Conservation (phyloP, 2,797 vertebrate species). For the Malurus splendens region DNA sequence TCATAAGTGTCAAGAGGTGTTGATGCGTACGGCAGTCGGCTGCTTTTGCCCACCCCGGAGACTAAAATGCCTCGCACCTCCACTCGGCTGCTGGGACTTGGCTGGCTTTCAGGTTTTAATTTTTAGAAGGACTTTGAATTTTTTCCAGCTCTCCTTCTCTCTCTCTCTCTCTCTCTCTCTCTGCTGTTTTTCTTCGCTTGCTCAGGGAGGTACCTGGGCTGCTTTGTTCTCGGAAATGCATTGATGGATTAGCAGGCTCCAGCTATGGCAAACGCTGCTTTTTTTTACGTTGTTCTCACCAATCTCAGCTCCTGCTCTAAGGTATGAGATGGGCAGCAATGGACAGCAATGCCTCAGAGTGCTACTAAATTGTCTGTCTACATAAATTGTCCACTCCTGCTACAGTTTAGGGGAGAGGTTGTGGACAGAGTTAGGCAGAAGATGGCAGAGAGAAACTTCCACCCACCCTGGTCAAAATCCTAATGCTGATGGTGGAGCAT, state of each 20-base stretch:
- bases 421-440: background rate
- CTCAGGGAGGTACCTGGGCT: slow-evolving; percentile 32
- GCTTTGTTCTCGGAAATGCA: slow-evolving; percentile 26
- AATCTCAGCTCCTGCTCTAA: background rate
- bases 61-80: slow-evolving; percentile 60
- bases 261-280: rapidly evolving
- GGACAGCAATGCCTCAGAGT: background rate
- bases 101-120: slow-evolving; percentile 51
- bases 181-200: background rate
- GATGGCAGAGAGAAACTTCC: background rate
- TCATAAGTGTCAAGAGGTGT: slow-evolving; percentile 61
- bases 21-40: slow-evolving; percentile 55
- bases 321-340: background rate
- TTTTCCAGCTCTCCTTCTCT: slow-evolving; percentile 22
- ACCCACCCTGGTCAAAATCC: background rate
- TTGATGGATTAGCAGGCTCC: background rate
- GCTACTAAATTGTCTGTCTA: background rate
- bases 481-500: background rate
- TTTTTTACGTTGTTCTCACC: background rate
- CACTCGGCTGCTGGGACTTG: slow-evolving; percentile 52
- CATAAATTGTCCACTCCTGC: background rate
- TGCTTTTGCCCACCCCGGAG: slow-evolving; percentile 61
- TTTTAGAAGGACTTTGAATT: slow-evolving; percentile 61
- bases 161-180: background rate
- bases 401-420: background rate